Evolutionary conservation across 1,140 invertebrate genomes (phyloP).

Genomic region (Drosophila sp.): DNA sequence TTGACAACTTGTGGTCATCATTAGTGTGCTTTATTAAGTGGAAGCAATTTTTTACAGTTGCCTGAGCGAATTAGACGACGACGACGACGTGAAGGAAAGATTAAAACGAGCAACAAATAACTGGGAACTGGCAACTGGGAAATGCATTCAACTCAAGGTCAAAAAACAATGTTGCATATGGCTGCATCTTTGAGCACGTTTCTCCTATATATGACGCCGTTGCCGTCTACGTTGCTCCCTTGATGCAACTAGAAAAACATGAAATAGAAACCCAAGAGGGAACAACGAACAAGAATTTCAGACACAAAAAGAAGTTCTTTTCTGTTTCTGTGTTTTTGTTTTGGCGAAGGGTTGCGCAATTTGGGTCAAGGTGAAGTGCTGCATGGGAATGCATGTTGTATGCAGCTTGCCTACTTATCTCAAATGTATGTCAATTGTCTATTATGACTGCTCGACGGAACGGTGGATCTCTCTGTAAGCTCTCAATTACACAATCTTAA

Average conservation of each 20-base stretch:
- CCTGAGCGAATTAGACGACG: constrained; percentile 29
- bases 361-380: constrained; percentile 69
- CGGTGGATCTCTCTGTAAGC: too few species aligned
- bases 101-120: constrained; percentile 26
- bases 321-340: constrained; percentile 32
- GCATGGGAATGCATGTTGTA: constrained; percentile 31
- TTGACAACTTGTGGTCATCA: constrained; percentile 69
- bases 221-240: constrained; percentile 6
- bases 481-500: too few species aligned
- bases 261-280: constrained; percentile 22
- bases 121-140: background rate
- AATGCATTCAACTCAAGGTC: constrained; percentile 58
- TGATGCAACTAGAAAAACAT: constrained; percentile 47
- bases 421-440: constrained; percentile 52
- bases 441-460: constrained; percentile 3
- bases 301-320: constrained; percentile 18
- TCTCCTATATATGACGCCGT: constrained; percentile 20
- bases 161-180: constrained; percentile 40
- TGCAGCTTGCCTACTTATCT: constrained; percentile 27
- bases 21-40: constrained; percentile 80
- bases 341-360: constrained; percentile 40
- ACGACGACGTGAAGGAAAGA: constrained; percentile 12
- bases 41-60: constrained; percentile 53
- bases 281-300: background rate
- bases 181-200: constrained; percentile 56